Conservation (phyloP, 2,888 invertebrate genomes). For the Altica lythri region DNA sequence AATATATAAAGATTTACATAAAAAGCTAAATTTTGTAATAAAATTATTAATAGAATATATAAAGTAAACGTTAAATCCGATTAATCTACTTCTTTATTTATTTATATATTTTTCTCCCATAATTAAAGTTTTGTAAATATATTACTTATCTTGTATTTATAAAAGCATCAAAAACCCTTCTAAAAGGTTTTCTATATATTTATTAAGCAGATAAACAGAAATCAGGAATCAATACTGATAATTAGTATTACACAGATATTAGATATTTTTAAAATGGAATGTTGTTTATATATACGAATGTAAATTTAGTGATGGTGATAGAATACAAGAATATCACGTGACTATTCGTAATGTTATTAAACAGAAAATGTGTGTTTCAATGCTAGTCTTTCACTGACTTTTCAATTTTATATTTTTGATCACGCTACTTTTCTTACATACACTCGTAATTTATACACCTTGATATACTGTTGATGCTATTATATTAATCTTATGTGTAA, state of each 20-base stretch:
- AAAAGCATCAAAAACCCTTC: slow-evolving; percentile 10
- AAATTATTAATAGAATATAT: too few relatives aligned
- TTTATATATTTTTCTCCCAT: too few relatives aligned
- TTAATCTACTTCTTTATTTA: too few relatives aligned
- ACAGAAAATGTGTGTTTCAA: slow-evolving; percentile 20
- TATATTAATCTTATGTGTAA: slow-evolving; percentile 22
- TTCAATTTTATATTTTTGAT: slow-evolving; percentile 30
- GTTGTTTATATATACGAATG: slow-evolving; percentile 35
- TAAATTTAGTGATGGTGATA: slow-evolving; percentile 38
- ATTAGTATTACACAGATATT: slow-evolving; percentile 20
- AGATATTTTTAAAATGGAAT: slow-evolving; percentile 28
- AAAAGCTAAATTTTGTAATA: too few relatives aligned
- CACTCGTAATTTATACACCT: slow-evolving; percentile 23
- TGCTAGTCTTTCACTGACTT: slow-evolving; percentile 25
- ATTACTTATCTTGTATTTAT: too few relatives aligned
- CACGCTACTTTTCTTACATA: slow-evolving; percentile 28
- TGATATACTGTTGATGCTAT: slow-evolving; percentile 17
- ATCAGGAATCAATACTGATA: slow-evolving; percentile 19
- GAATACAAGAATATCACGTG: slow-evolving; percentile 44
- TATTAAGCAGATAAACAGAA: slow-evolving; percentile 19
- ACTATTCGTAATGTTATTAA: slow-evolving; percentile 35
- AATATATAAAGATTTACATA: too few relatives aligned
- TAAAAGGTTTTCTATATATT: slow-evolving; percentile 20
- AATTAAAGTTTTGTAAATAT: too few relatives aligned
- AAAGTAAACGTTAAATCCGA: too few relatives aligned